Percentiles rank a stretch among this genome's conserved stretches.
Evolutionary conservation across 2,113 vertebrate species (phyloP).

Genomic region (Myiopsitta monachus): DNA sequence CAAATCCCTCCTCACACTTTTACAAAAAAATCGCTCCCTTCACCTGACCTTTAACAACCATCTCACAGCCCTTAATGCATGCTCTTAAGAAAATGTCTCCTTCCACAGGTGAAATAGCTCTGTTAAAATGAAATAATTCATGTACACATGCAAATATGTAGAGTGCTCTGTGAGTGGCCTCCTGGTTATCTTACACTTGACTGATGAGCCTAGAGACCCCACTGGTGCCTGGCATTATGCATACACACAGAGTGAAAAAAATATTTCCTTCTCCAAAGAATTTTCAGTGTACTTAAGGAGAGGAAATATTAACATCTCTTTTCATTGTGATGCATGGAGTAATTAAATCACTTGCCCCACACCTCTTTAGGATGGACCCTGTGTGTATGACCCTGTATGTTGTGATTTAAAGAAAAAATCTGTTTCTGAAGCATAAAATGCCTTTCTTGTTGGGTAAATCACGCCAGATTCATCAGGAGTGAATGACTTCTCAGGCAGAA

Average conservation of each 20-base stretch:
- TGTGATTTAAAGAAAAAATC: background rate
- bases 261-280: background rate
- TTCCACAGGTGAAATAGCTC: background rate
- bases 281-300: background rate
- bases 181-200: background rate
- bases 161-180: background rate
- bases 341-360: background rate
- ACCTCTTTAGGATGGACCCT: background rate
- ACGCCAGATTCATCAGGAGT: background rate
- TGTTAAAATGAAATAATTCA: background rate
- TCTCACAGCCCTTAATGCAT: background rate
- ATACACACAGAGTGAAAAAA: background rate
- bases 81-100: background rate
- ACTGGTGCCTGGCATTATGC: background rate
- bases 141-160: background rate
- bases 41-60: background rate
- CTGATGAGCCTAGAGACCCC: background rate
- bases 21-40: background rate
- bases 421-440: background rate
- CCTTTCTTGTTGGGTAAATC: background rate
- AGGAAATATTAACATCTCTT: background rate
- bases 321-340: background rate
- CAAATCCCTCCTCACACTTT: background rate
- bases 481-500: background rate
- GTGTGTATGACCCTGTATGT: background rate